Evolutionary conservation across 2,888 invertebrate genomes (phyloP).

Genomic region (Achlya flavicornis): DNA sequence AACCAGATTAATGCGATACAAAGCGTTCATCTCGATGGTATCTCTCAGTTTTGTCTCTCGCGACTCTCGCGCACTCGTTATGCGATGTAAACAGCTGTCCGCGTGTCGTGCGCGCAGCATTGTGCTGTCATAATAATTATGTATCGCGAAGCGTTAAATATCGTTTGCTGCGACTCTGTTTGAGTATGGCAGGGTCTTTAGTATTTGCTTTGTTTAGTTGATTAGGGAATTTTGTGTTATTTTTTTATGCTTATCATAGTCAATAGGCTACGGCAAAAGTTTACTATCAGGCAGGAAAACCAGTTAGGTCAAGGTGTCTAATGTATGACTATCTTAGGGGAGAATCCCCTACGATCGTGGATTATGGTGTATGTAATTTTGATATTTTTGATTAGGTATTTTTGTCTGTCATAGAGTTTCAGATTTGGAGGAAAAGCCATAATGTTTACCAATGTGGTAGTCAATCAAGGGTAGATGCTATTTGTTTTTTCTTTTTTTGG

Average conservation of each 20-base stretch:
- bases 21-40: slow-evolving; percentile 53
- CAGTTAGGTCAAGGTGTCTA: too few relatives aligned
- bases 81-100: slow-evolving; percentile 62
- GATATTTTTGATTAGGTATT: too few relatives aligned
- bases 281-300: too few relatives aligned
- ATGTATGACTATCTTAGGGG: too few relatives aligned
- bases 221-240: not conserved
- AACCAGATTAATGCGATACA: slow-evolving; percentile 60
- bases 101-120: slow-evolving; percentile 53
- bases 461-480: too few relatives aligned
- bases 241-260: not conserved
- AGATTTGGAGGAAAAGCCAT: too few relatives aligned
- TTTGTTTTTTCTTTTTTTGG: too few relatives aligned
- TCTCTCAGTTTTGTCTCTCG: slow-evolving; percentile 46
- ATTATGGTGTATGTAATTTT: too few relatives aligned
- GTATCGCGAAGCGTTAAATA: slow-evolving; percentile 70
- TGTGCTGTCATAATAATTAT: slow-evolving; percentile 80
- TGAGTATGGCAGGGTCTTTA: not conserved
- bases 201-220: not conserved
- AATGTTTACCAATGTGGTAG: too few relatives aligned
- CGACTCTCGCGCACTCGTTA: slow-evolving; percentile 37
- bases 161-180: slow-evolving; percentile 22
- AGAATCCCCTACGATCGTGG: too few relatives aligned
- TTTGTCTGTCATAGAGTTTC: too few relatives aligned
- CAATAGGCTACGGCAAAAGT: too few relatives aligned